A percentile compares a stretch with the other conserved stretches of the same genome.
Evolutionary conservation across 1,140 invertebrate species (phyloP).

Genomic region (Sarcophaga peregrina): DNA sequence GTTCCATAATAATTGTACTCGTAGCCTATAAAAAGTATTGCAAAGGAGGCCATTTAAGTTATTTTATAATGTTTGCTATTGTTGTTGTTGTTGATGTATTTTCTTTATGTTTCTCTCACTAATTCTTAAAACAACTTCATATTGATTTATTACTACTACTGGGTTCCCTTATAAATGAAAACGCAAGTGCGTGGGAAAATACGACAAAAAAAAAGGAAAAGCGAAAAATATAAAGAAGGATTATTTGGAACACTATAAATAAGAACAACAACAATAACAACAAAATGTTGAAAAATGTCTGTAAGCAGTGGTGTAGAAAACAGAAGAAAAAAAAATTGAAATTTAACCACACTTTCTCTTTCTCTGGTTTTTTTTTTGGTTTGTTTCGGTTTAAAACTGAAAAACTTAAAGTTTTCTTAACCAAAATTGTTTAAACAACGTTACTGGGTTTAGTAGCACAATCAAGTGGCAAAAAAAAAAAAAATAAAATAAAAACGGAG

Average conservation of each 20-base stretch:
- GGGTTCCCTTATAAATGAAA: not conserved
- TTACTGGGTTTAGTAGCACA: not conserved
- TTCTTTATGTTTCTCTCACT: too few species aligned
- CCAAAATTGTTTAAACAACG: slow-evolving; percentile 1
- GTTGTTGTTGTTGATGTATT: too few species aligned
- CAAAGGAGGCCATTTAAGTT: not conserved
- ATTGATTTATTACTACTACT: slow-evolving; percentile 11
- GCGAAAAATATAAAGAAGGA: too few species aligned
- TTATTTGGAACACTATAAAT: too few species aligned
- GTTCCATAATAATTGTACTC: too few species aligned
- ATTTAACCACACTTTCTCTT: too few species aligned
- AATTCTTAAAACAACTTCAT: not conserved
- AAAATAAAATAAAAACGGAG: too few species aligned
- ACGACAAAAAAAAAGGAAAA: too few species aligned
- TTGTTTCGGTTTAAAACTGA: not conserved
- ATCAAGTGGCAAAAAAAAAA: too few species aligned
- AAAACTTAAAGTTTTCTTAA: not conserved
- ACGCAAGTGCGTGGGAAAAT: slow-evolving; percentile 9
- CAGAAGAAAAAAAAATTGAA: not conserved
- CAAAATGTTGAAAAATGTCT: slow-evolving; percentile 4
- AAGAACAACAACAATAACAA: too few species aligned
- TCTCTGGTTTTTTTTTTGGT: not conserved
- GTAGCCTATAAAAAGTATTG: not conserved
- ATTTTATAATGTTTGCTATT: too few species aligned
- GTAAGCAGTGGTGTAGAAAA: not conserved